Conservation (phyloP, 2,113 vertebrate genomes). For the Formicarius rufipectus region DNA sequence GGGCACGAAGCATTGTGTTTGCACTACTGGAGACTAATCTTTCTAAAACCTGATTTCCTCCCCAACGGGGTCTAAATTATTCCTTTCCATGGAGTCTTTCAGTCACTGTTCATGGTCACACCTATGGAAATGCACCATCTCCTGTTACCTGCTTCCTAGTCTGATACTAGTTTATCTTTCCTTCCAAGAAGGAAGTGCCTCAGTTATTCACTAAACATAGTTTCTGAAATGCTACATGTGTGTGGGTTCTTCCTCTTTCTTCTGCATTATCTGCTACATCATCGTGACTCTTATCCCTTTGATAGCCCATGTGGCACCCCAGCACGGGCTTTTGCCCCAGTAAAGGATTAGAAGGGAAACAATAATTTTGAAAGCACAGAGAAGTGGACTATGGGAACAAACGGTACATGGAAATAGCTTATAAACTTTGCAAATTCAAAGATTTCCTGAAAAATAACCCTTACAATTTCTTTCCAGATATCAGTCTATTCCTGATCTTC, state of each 20-base stretch:
- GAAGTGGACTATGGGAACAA: conserved; percentile 57
- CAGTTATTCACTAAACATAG: neutral
- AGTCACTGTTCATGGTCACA: neutral
- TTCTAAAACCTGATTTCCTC: neutral
- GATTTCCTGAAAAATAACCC: conserved; percentile 11
- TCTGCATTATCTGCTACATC: conserved; percentile 17
- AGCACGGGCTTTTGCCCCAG: conserved; percentile 52
- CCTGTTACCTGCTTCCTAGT: neutral
- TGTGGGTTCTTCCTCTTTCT: neutral
- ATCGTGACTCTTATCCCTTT: conserved; percentile 59
- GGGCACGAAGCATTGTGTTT: neutral
- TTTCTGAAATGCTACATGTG: neutral
- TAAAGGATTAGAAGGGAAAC: conserved; percentile 58
- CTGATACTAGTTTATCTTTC: neutral
- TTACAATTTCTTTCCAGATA: conserved; percentile 43
- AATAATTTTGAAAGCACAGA: conserved; percentile 62
- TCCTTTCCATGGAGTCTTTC: neutral
- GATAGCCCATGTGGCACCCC: conserved; percentile 49
- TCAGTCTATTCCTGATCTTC: conserved; percentile 5
- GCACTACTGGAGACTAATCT: neutral
- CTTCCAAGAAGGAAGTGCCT: neutral
- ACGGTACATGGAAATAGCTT: neutral
- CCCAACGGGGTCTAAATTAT: neutral
- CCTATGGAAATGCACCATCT: neutral
- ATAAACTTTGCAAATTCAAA: neutral